Base-by-base conservation (phyloP, 2,113 vertebrate genomes). In the Manacus vitellinus region DNA sequence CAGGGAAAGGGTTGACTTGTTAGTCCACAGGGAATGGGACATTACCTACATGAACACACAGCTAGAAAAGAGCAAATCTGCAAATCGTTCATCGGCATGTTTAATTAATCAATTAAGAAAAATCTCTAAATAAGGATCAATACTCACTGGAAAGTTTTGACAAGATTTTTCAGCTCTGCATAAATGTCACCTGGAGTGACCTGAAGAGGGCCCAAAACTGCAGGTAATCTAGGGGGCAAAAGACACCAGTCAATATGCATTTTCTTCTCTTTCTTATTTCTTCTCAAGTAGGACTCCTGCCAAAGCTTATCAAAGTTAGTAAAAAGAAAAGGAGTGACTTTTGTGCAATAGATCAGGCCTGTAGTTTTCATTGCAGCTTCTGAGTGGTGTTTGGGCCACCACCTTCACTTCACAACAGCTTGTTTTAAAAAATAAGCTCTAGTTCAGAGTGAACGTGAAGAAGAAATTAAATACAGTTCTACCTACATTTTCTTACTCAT, bases 141-240 rank as follows among this genome's bases (percentile, higher is more conserved):
- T 27, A 98, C 98, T 98, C 86, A 99, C 99, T 97, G 98, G 97
- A 99, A 99, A 27, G 99, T 99, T 97, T 97, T 98, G 80, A 99
- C 98, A 88, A 99, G 98, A 88, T 97, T 98, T 98, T 99, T 99
- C 73, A 99, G 96, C 91, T 99, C 98, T 17, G 97, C 97, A 44
- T 98, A 98, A 97, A 99, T 75, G 88, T 99, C 99, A 77, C 92
- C 98, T 89, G 99, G 97, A 75, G 98, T 95, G 92, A 99, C 97
- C 88, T 97, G 95, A 96, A 99, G 98, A 43, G 98, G 98, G 20
- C 98, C 98, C 70, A 99, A 89, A 91, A 99, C 97, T 88, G 96
- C 98, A 93, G 97, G 98, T 76, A 99, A 98, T 62, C 99, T 99
- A 71, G 54, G 97, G 97, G 66, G 63, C 71, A 96, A 93, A 97